These are phyloP conservation scores for Berghia stephanieae DNA, from an alignment of 1,140 invertebrate genomes.

Conservation along the genomic window DNA sequence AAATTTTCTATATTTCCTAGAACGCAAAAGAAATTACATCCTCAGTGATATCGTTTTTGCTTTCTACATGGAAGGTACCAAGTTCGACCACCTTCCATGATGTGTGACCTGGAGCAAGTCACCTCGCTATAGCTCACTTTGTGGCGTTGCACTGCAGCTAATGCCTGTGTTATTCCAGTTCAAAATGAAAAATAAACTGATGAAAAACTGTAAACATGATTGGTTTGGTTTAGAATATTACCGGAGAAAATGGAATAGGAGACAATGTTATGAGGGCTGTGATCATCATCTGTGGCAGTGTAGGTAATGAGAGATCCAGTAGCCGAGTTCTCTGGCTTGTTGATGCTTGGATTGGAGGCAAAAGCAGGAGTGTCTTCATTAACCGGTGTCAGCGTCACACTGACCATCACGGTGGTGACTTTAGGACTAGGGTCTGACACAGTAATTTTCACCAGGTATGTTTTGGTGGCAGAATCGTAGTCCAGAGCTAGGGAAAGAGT, in stretches of 20 bases:
- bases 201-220: too few species aligned
- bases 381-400: conserved; percentile 38
- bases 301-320: conserved; percentile 40
- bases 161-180: too few species aligned
- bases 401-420: conserved; percentile 37
- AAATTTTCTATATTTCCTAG: too few species aligned
- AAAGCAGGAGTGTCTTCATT: conserved; percentile 51
- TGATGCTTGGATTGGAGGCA: conserved; percentile 25
- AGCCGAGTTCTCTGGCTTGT: conserved; percentile 39
- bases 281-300: conserved; percentile 44
- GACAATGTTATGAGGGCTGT: conserved; percentile 39
- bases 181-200: too few species aligned
- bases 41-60: too few species aligned
- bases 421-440: conserved; percentile 41
- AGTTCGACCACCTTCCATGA: too few species aligned
- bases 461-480: conserved; percentile 45
- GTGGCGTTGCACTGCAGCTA: too few species aligned
- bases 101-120: too few species aligned
- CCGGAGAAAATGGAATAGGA: conserved; percentile 40
- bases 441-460: conserved; percentile 40
- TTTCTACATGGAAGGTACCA: too few species aligned
- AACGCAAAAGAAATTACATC: too few species aligned
- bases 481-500: conserved; percentile 40
- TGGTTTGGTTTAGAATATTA: conserved; percentile 5
- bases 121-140: too few species aligned